These are phyloP conservation scores for Pyralis farinalis DNA, from an alignment of 2,888 invertebrate genomes.

Conservation along the genomic window DNA sequence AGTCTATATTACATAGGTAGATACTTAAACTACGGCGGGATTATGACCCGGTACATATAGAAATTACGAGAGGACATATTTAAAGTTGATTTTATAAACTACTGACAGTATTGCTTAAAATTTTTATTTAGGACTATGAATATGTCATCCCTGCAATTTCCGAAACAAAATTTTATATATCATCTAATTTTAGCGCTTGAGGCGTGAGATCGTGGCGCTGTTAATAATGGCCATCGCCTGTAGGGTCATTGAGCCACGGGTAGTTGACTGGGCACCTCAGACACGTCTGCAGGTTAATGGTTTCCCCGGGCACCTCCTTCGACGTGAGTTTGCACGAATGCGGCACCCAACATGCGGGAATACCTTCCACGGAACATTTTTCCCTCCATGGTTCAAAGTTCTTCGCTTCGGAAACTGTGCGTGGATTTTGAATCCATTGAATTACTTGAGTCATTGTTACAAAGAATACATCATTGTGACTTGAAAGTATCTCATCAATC, in stretches of 20 bases:
- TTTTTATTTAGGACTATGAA: conserved; percentile 34
- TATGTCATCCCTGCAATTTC: conserved; percentile 60
- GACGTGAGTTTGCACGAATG: conserved; percentile 95
- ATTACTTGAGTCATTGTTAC: conserved; percentile 98
- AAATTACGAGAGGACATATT: conserved; percentile 68
- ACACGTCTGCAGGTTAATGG: conserved; percentile 95
- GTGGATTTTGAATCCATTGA: conserved; percentile 97
- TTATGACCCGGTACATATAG: conserved; percentile 78
- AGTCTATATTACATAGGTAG: conserved; percentile 81
- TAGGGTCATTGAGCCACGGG: conserved; percentile 96
- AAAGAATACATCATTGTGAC: conserved; percentile 95
- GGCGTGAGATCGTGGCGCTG: conserved; percentile 69
- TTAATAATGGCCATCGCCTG: conserved; percentile 93
- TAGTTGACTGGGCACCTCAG: conserved; percentile 96
- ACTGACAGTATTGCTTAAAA: conserved; percentile 13
- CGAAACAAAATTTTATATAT: conserved; percentile 55
- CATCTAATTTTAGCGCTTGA: conserved; percentile 62
- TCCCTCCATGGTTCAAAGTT: conserved; percentile 97
- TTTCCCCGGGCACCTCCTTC: conserved; percentile 96
- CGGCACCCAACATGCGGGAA: conserved; percentile 92
- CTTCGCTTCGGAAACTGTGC: conserved; percentile 91
- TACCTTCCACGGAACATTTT: conserved; percentile 93
- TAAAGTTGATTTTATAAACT: conserved; percentile 33
- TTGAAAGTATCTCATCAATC: conserved; percentile 93
- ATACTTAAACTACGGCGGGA: conserved; percentile 80